Base-by-base conservation (phyloP, 2,888 invertebrate species). In the Acleris laterana region DNA sequence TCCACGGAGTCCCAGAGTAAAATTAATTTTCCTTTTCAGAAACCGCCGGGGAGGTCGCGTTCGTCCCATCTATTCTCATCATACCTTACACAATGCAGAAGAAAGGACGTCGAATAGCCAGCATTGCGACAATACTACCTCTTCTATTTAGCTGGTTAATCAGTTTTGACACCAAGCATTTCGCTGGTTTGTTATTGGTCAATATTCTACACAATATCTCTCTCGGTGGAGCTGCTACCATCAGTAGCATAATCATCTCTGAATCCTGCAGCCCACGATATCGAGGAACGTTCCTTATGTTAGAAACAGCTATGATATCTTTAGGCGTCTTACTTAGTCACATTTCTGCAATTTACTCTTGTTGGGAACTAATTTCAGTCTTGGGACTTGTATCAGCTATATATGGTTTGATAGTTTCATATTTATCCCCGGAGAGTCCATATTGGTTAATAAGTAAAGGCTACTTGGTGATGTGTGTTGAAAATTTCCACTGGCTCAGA, bases 31-130 rank as follows among this genome's bases (percentile, higher is more conserved):
- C 62, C 71, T 74, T 69, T 62, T 2, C 74, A 76, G 73, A 75
- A 63, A 71, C 68, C 46, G 70, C 70, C 42, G 74, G 75, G 11
- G 75, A 73, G 68, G 66, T 74, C 50, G 76, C 73, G 6, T 76
- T 74, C 56, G 68, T 72, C 19, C 71, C 73, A 66, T 73, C 75
- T 46, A 73, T 78, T 51, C 53, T 78, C 56, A 66, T 72, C 60
- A 74, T 73, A 72, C 74, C 75, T 56, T 70, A 68, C 62, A 56
- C 63, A 65, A 74, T 74, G 75, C 74, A 76, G 70, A 74, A 69
- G 62, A 73, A 72, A 64, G 74, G 74, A 11, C 64, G 75, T 20
- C 62, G 72, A 22, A 65, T 70, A 11, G 75, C 74, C n/a, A 71
- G 62, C 66, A 52, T 73, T 44, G 69, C 55, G 17, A 74, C 74